phyloP scores from a whole-genome alignment of 53 echinoderm and acorn worm species.

The Mesocentrotus franciscanus region DNA sequence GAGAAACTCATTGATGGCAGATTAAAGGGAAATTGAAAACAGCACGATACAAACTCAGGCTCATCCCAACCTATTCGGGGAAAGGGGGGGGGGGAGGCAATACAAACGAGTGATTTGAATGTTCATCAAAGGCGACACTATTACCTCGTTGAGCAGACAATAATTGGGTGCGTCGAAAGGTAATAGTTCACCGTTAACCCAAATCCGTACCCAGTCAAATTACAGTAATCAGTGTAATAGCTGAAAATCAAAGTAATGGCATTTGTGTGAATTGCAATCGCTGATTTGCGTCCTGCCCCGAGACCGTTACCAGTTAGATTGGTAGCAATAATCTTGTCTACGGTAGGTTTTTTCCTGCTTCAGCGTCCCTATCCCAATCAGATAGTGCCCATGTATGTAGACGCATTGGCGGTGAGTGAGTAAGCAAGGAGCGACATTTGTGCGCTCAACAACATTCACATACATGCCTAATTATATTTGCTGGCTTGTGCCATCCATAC shows the following conservation, averaged over 20 bases:
- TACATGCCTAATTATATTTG: conserved; percentile 17
- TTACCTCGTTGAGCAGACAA: neutral
- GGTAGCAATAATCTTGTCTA: conserved; percentile 32
- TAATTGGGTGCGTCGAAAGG: conserved; percentile 35
- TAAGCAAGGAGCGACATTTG: conserved; percentile 21
- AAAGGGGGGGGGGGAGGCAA: neutral
- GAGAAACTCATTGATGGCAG: neutral
- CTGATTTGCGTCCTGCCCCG: neutral
- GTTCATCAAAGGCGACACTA: conserved; percentile 18
- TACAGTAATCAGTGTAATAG: conserved; percentile 59
- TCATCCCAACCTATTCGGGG: neutral
- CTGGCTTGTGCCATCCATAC: neutral
- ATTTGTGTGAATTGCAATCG: conserved; percentile 49
- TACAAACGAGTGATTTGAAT: neutral
- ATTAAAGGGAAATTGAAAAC: neutral
- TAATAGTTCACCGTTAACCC: conserved; percentile 35
- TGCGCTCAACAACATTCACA: neutral
- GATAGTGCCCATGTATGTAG: conserved; percentile 1
- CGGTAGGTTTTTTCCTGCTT: neutral
- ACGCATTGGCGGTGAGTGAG: conserved; percentile 8
- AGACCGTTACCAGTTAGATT: neutral
- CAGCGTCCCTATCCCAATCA: neutral
- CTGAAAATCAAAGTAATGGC: conserved; percentile 50
- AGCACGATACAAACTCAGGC: neutral
- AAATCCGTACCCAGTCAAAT: conserved; percentile 40